phyloP scores from a whole-genome alignment of 2,113 vertebrate species.

The Circaetus gallicus region DNA sequence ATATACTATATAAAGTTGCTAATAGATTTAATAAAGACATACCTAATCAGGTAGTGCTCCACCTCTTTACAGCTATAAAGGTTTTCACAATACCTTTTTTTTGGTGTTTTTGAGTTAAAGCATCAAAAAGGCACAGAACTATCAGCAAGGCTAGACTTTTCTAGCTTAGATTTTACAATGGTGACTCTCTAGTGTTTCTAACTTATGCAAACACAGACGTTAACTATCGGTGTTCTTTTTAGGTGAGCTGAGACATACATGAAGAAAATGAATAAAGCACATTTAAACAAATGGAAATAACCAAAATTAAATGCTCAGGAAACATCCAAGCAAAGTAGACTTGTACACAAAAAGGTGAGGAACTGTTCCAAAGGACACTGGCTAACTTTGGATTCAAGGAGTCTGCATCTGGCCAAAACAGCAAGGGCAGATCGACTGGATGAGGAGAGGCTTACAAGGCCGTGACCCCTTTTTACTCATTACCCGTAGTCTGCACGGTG shows the following conservation, averaged over 20 bases:
- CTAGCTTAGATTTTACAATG: background rate
- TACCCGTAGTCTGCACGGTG: background rate
- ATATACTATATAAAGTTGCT: slow-evolving; percentile 3
- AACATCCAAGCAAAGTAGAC: background rate
- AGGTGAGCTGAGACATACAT: background rate
- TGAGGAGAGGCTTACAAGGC: background rate
- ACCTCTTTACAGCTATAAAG: background rate
- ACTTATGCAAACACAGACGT: background rate
- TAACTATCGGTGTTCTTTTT: background rate
- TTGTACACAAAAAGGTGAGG: background rate
- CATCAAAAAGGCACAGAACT: background rate
- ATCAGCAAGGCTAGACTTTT: background rate
- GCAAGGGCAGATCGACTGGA: background rate
- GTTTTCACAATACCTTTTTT: background rate
- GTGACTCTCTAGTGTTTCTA: background rate
- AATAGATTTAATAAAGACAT: background rate
- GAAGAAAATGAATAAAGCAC: background rate
- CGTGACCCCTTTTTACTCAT: background rate
- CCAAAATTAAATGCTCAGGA: background rate
- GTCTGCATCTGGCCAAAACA: background rate
- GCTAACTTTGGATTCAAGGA: background rate
- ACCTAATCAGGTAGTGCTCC: background rate
- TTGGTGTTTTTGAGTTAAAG: background rate
- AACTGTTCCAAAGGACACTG: background rate
- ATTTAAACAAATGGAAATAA: background rate